Evolutionary conservation across 2,888 invertebrate species (phyloP).

Genomic region (Xanthia togata): DNA sequence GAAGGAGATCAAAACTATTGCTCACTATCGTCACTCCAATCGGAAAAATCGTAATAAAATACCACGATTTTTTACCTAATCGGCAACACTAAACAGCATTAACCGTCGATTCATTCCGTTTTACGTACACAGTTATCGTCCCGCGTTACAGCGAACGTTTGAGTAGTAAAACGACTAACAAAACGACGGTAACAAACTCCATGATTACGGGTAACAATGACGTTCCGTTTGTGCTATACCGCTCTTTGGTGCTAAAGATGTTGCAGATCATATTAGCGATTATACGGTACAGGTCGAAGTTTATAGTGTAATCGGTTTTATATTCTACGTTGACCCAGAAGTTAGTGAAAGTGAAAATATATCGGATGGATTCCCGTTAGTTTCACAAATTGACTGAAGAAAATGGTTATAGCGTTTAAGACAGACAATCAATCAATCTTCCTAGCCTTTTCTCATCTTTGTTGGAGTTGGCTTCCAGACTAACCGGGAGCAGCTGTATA

Average conservation of each 20-base stretch:
- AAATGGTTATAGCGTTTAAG: not conserved
- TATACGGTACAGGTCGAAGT: not conserved
- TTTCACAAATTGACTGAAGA: not conserved
- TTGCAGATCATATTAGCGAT: slow-evolving; percentile 18
- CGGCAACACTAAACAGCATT: slow-evolving; percentile 62
- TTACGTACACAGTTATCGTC: slow-evolving; percentile 75
- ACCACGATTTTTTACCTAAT: slow-evolving; percentile 12
- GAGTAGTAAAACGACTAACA: slow-evolving; percentile 72
- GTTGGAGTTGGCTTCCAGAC: no score
- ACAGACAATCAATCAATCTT: not conserved
- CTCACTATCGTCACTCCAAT: not conserved
- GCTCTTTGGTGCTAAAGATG: slow-evolving; percentile 15
- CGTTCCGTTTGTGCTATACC: slow-evolving; percentile 39
- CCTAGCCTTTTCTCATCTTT: no score
- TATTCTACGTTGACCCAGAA: not conserved
- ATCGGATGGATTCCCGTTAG: not conserved
- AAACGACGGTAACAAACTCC: slow-evolving; percentile 66
- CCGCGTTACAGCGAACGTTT: slow-evolving; percentile 66
- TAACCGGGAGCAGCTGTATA: no score
- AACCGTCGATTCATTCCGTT: slow-evolving; percentile 69
- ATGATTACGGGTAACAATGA: slow-evolving; percentile 58
- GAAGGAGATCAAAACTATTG: not conserved
- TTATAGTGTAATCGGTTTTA: not conserved
- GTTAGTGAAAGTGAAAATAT: not conserved
- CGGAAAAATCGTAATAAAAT: not conserved